Base-by-base conservation (phyloP, 2,113 vertebrate genomes). In the Microcebus lehilahytsara region DNA sequence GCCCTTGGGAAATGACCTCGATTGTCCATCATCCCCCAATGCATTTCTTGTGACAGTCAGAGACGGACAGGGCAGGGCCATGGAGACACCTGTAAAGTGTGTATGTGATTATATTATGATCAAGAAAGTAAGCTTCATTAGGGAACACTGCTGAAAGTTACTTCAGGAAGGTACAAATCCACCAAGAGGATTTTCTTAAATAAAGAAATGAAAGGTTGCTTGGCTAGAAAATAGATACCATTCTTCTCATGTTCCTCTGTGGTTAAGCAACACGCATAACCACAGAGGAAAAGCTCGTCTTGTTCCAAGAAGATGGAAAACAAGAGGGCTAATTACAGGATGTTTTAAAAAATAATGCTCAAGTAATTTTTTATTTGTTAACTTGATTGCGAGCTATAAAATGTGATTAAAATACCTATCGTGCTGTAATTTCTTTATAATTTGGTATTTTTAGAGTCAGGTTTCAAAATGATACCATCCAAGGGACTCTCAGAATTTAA, bases 301-400 rank as follows among this genome's bases (percentile, higher is more conserved):
- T 81, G 17, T 64, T 97, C 71, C 83, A 85, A 60, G 51, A 97
- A 93, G 84, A 69, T 19, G 56, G 66, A 95, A 96, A 96, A 94
- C 92, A 97, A 98, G 77, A 93, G 53, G 9, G 32, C 51, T 94
- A 94, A 95, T 94, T 97, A 92, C 62, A 40, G n/a, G 66, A 88
- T 60, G 40, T 88, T 97, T 94, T 96, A 53, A 74, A 97, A 96
- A 88, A 94, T 93, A 93, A 97, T 89, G 74, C 56, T 95, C 34
- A 32, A 91, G 87, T 79, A 92, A 88, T 95, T 95, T 92, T 77
- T 77, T 91, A 95, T 91, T 96, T 96, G 93, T 95, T 92, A 96
- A 93, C 79, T 96, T 97, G 74, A 97, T 96, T 97, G 92, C 66
- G 96, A 97, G 66, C 92, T 95, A 95, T 90, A 92, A 96, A 95